Evolutionary conservation across 2,888 invertebrate species (phyloP).

Genomic region (Temnothorax ravouxi): DNA sequence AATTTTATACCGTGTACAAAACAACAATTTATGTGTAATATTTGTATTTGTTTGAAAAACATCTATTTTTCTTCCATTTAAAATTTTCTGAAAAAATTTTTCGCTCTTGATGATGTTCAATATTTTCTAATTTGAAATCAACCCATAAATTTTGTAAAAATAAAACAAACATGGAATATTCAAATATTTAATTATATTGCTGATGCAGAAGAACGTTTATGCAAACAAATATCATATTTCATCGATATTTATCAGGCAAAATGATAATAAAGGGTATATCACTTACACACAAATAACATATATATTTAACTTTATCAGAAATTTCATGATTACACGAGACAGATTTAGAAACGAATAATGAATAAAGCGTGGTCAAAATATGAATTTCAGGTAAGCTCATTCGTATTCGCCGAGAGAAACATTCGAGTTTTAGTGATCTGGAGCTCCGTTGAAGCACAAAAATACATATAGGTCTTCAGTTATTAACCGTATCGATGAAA

Average conservation of each 20-base stretch:
- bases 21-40: not conserved
- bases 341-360: conserved; percentile 1
- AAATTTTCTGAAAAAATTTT: conserved; percentile 15
- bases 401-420: conserved; percentile 5
- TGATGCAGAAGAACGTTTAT: conserved; percentile 17
- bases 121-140: conserved; percentile 33
- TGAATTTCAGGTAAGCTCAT: not conserved
- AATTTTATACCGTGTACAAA: not conserved
- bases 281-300: not conserved
- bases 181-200: conserved; percentile 19
- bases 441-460: not conserved
- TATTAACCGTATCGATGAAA: conserved; percentile 38
- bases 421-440: conserved; percentile 5
- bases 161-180: conserved; percentile 19
- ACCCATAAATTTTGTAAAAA: conserved; percentile 11
- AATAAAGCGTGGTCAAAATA: conserved; percentile 1
- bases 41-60: conserved; percentile 13
- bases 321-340: not conserved
- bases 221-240: conserved; percentile 29
- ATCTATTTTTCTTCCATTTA: not conserved
- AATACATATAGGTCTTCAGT: conserved; percentile 26
- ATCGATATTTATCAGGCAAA: conserved; percentile 3
- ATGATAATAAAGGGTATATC: not conserved
- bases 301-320: not conserved
- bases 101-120: not conserved